phyloP scores from a whole-genome alignment of 2,113 vertebrate species.

The Peromyscus leucopus region DNA sequence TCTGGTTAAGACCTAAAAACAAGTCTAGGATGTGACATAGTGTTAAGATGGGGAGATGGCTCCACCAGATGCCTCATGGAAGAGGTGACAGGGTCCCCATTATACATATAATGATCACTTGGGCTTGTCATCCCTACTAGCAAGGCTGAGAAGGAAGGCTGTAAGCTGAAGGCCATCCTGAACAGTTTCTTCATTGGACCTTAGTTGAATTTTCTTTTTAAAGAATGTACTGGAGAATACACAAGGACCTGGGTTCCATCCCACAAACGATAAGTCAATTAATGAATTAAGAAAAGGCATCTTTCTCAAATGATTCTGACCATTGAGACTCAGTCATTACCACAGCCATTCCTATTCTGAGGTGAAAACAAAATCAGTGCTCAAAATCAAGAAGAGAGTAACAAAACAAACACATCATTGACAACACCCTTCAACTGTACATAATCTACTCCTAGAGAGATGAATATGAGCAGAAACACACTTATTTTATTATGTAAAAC shows the following conservation, averaged over 20 bases:
- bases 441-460: constrained; percentile 49
- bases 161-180: background rate
- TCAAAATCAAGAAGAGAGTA: background rate
- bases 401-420: background rate
- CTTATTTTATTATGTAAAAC: constrained; percentile 71
- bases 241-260: background rate
- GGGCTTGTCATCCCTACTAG: background rate
- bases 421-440: constrained; percentile 14
- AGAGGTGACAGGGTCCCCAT: background rate
- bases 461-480: background rate
- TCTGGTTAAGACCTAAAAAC: background rate
- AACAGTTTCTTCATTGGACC: no score
- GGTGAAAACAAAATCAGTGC: background rate
- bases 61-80: background rate
- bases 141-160: background rate
- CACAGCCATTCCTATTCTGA: background rate
- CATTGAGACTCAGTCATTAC: background rate
- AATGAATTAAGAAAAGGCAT: background rate
- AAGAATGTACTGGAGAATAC: background rate
- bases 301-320: background rate
- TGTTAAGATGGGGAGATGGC: background rate
- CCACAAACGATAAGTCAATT: background rate
- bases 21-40: background rate
- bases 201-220: background rate
- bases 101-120: background rate